Evolutionary conservation across 2,113 vertebrate species (phyloP).

Genomic region (Pristiophorus japonicus): DNA sequence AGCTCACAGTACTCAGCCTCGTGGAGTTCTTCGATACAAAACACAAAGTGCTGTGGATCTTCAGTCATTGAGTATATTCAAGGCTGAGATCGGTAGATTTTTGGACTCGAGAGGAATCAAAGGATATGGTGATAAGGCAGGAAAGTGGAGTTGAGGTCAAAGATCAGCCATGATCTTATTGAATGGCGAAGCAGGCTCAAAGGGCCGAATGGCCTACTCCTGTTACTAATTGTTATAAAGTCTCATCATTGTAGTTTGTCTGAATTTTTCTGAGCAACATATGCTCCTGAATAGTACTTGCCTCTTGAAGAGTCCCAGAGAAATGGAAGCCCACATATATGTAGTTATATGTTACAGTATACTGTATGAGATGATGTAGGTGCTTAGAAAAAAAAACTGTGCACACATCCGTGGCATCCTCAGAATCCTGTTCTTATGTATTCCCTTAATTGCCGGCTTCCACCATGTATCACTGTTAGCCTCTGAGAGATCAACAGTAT

Average conservation of each 20-base stretch:
- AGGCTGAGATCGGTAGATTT: too few species aligned
- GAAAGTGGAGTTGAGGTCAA: too few species aligned
- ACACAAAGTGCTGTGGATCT: too few species aligned
- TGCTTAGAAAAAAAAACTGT: not conserved
- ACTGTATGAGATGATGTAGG: not conserved
- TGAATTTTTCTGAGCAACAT: not conserved
- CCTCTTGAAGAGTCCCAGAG: not conserved
- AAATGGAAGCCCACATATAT: not conserved
- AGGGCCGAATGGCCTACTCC: too few species aligned
- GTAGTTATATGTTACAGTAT: not conserved
- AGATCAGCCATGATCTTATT: too few species aligned
- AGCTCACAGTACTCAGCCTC: too few species aligned
- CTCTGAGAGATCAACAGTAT: not conserved
- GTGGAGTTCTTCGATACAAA: too few species aligned
- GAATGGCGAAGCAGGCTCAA: too few species aligned
- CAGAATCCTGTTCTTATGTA: not conserved
- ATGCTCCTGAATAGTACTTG: not conserved
- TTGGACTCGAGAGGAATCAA: too few species aligned
- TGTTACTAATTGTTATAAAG: not conserved
- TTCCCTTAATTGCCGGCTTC: not conserved
- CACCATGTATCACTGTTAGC: not conserved
- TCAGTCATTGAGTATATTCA: too few species aligned
- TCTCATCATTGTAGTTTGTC: not conserved
- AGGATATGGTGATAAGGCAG: too few species aligned
- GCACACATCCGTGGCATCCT: not conserved